Evolutionary conservation across 2,113 vertebrate genomes (phyloP), one percentile per base, ranked within the genome.

Genomic region (Anhinga rufa): DNA sequence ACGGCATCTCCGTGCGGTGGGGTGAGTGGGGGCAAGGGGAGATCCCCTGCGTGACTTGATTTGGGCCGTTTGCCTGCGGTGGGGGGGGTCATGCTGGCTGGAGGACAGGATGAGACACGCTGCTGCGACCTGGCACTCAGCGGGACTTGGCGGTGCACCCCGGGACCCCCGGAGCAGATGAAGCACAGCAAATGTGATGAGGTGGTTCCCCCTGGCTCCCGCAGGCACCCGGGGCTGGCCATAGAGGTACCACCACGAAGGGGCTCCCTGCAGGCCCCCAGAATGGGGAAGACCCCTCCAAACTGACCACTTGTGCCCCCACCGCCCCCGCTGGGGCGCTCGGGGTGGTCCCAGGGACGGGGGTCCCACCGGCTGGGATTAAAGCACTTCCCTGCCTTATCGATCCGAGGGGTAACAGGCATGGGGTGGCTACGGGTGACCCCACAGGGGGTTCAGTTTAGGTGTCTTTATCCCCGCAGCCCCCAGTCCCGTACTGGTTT

Each of bases 201-300:
- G 72, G 31, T 52, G 49, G 36, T 7, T 15, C 17, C 42, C 42
- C 38, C 38, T 10, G 38, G 42, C 4, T 17, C 8, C 28, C 11
- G 10, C 3, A 0, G 17, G 5, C 20, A 6, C 26, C 44, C 1
- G 2, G 4, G 19, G 4, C 38, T 6, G 29, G 3, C 46, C 20
- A 1, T 32, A 29, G 24, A n/a, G 83, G 46, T 34, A 26, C 44
- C 69, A 20, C 36, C n/a, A 2, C 24, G 5, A 11, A 9, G 1
- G 0, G 20, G 34, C 24, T 58, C 40, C 48, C 17, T n/a, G 9
- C 40, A 14, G 54, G 6, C 31, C 5, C 36, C 9, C 17, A 26
- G 57, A 72, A 40, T 21, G 25, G n/a, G 72, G 38, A 12, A 17
- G 24, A 20, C 10, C 25, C 25, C 14, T 14, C 54, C 9, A 16